A percentile compares a stretch with the other conserved stretches of the same genome.
Evolutionary conservation across 2,113 vertebrate species (phyloP).

Genomic region (Aegotheles bennettii): DNA sequence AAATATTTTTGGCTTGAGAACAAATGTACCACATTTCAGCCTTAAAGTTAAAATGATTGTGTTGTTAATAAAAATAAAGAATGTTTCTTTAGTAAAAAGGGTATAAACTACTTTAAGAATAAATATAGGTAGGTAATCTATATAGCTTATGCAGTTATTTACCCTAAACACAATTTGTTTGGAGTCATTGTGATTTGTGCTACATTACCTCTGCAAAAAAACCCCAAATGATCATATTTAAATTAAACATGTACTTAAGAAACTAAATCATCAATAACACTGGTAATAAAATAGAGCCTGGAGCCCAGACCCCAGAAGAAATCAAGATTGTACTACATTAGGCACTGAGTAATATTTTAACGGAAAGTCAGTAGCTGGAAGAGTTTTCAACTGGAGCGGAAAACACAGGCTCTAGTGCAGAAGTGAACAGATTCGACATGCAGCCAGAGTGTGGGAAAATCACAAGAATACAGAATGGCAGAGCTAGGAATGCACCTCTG

Average conservation of each 20-base stretch:
- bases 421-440: background rate
- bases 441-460: background rate
- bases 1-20: background rate
- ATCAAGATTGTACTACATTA: background rate
- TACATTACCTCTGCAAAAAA: background rate
- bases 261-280: background rate
- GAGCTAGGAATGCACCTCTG: background rate
- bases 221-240: background rate
- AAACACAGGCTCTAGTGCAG: accelerated
- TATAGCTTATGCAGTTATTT: background rate
- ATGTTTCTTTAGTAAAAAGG: background rate
- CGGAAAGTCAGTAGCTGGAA: background rate
- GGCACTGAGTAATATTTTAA: background rate
- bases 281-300: background rate
- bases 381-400: background rate
- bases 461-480: background rate
- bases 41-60: background rate
- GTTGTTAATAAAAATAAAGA: background rate
- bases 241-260: background rate
- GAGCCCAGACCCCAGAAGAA: background rate
- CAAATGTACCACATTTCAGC: background rate
- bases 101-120: background rate
- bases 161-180: background rate
- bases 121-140: background rate
- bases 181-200: background rate